A percentile compares a stretch with the other conserved stretches of the same genome.
Conservation (phyloP, 2,888 invertebrate genomes). For the Eudasyphora cyanicolor region DNA sequence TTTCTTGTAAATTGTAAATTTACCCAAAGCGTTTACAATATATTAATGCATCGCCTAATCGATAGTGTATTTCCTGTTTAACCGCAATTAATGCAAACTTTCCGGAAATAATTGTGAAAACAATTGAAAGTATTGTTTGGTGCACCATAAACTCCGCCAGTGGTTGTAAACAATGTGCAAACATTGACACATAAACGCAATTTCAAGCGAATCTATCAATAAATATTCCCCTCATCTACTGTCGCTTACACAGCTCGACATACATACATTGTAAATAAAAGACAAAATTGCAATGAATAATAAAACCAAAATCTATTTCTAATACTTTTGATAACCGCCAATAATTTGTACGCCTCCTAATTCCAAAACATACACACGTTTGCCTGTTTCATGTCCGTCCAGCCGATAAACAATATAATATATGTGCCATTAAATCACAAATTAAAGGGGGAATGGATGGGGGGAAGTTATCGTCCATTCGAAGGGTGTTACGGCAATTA, state of each 20-base stretch:
- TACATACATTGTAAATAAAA: neutral
- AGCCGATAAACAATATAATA: neutral
- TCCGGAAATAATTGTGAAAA: neutral
- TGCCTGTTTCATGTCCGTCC: neutral
- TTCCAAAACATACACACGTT: constrained; percentile 19
- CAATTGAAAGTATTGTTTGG: neutral
- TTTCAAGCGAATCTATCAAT: neutral
- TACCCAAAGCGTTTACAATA: neutral
- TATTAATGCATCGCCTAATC: neutral
- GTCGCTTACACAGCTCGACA: neutral
- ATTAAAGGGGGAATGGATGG: neutral
- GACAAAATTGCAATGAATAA: neutral
- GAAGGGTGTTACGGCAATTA: neutral
- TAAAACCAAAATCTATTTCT: neutral
- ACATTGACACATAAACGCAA: neutral
- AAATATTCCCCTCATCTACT: no score
- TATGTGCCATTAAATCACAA: neutral
- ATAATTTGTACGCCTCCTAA: constrained; percentile 40
- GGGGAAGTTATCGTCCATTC: neutral
- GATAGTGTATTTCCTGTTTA: neutral
- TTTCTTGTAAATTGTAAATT: neutral
- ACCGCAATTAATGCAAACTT: neutral
- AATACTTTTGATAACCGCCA: constrained; percentile 34
- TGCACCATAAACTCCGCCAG: neutral
- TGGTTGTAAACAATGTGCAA: neutral